Conservation (phyloP, 2,113 vertebrate genomes). For the Prolemur simus region DNA sequence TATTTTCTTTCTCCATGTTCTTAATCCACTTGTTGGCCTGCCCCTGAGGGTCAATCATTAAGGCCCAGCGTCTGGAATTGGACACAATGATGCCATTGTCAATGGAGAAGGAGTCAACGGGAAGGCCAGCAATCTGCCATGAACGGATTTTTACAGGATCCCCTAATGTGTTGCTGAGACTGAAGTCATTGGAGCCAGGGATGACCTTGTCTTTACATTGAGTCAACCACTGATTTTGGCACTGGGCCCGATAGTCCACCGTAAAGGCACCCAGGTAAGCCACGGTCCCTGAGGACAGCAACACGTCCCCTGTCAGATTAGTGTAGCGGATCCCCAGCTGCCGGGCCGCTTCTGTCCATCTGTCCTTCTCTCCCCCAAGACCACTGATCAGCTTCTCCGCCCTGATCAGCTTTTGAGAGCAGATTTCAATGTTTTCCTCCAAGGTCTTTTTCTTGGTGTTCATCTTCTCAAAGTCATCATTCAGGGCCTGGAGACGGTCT, state of each 20-base stretch:
- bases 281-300: slow-evolving; percentile 91
- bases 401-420: slow-evolving; percentile 91
- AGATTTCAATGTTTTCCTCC: slow-evolving; percentile 92
- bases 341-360: slow-evolving; percentile 92
- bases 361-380: slow-evolving; percentile 93
- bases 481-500: slow-evolving; percentile 89
- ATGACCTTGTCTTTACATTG: slow-evolving; percentile 88
- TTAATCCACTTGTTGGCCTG: slow-evolving; percentile 98
- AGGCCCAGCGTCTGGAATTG: slow-evolving; percentile 93
- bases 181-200: slow-evolving; percentile 90
- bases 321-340: slow-evolving; percentile 85
- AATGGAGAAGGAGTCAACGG: slow-evolving; percentile 93
- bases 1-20: slow-evolving; percentile 94
- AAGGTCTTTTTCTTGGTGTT: slow-evolving; percentile 87
- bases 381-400: slow-evolving; percentile 94
- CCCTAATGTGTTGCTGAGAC: slow-evolving; percentile 88
- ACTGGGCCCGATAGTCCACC: slow-evolving; percentile 89
- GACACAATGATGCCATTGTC: slow-evolving; percentile 96
- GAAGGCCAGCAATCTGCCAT: slow-evolving; percentile 94
- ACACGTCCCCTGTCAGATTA: slow-evolving; percentile 92
- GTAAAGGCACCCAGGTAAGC: slow-evolving; percentile 95
- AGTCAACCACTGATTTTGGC: slow-evolving; percentile 88
- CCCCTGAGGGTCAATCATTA: slow-evolving; percentile 97
- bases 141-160: slow-evolving; percentile 91
- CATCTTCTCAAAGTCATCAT: slow-evolving; percentile 89